phyloP scores from a whole-genome alignment of 2,113 vertebrate genomes.

The Myxocyprinus asiaticus region DNA sequence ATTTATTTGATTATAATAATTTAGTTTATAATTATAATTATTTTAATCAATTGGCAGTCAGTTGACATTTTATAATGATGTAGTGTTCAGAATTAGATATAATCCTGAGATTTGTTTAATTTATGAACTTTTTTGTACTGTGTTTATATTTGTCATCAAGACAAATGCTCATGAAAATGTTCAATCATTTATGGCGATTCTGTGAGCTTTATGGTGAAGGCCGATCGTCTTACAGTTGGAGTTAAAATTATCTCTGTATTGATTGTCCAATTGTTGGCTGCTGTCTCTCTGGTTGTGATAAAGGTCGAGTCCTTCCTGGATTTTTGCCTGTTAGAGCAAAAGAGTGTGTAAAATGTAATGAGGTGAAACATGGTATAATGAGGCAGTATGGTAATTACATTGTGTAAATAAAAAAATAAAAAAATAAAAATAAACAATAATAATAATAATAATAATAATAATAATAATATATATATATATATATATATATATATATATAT shows the following conservation, averaged over 20 bases:
- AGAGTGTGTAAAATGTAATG: background rate
- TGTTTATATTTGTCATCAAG: too few species aligned
- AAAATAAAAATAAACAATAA: background rate
- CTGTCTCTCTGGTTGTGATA: conserved; percentile 4
- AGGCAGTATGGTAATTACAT: background rate
- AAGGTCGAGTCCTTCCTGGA: conserved; percentile 22
- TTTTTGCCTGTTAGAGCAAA: conserved; percentile 4
- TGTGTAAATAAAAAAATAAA: too few species aligned
- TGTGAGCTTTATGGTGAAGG: background rate
- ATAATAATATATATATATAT: too few species aligned
- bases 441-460: too few species aligned
- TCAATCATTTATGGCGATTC: background rate
- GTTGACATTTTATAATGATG: too few species aligned
- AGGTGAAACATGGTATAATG: background rate
- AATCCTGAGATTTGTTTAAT: too few species aligned
- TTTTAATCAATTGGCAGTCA: too few species aligned
- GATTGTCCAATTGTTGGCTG: conserved; percentile 5
- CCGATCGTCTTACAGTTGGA: background rate
- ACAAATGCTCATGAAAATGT: background rate
- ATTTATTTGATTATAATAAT: too few species aligned
- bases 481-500: too few species aligned
- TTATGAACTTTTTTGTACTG: too few species aligned
- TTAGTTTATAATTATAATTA: too few species aligned
- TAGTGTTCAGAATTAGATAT: background rate
- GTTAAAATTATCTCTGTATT: conserved; percentile 19